These are phyloP conservation scores for Paracanthobrama guichenoti DNA, from an alignment of 2,113 vertebrate species.

Conservation along the genomic window DNA sequence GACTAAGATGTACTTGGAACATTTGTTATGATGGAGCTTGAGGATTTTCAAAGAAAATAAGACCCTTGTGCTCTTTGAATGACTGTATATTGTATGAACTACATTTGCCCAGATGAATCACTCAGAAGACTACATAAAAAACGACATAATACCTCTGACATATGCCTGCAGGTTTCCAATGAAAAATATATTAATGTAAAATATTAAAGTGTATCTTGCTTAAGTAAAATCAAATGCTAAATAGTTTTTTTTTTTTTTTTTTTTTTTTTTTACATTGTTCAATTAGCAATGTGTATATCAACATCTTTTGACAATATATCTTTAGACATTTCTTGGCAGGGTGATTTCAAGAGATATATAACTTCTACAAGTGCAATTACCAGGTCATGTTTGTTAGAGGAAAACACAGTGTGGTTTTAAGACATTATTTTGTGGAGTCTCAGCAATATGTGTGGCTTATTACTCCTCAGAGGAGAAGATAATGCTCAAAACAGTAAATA, in stretches of 20 bases:
- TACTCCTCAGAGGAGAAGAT: constrained; percentile 57
- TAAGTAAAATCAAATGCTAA: neutral
- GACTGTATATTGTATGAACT: constrained; percentile 31
- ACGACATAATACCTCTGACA: constrained; percentile 1
- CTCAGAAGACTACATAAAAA: neutral
- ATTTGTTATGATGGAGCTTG: constrained; percentile 15
- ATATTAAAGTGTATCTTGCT: constrained; percentile 1
- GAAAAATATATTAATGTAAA: neutral
- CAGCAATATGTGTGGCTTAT: constrained; percentile 59
- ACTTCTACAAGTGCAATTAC: neutral
- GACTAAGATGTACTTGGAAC: constrained; percentile 27
- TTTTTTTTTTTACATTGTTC: neutral
- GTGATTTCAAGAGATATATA: constrained; percentile 3
- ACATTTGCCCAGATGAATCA: constrained; percentile 7
- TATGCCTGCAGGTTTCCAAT: neutral
- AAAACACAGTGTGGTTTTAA: constrained; percentile 21
- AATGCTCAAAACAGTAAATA: constrained; percentile 69
- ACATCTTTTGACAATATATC: neutral
- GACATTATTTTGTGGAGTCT: constrained; percentile 29
- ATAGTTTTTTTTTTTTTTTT: neutral
- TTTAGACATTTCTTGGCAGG: neutral
- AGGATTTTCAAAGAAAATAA: constrained; percentile 33
- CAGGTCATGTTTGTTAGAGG: constrained; percentile 29
- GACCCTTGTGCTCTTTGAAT: constrained; percentile 21
- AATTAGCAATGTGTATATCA: neutral